These are phyloP conservation scores for Elaphurus davidianus DNA, from an alignment of 2,113 vertebrate species.

Conservation along the genomic window DNA sequence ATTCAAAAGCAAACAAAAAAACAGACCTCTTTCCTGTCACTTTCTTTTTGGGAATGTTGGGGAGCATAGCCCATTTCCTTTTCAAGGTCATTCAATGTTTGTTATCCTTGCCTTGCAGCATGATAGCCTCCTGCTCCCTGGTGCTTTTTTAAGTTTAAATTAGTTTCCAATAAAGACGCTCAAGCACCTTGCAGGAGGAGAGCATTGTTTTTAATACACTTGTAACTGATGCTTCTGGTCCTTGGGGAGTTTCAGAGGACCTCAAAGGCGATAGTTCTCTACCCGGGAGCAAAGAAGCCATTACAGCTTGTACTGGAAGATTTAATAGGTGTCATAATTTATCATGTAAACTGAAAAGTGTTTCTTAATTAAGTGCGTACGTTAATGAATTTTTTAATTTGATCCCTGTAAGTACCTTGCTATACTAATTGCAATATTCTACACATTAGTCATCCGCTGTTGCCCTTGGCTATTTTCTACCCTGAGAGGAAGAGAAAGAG, in stretches of 20 bases:
- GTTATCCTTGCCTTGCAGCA: constrained; percentile 5
- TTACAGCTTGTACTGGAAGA: constrained; percentile 95
- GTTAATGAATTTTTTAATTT: constrained; percentile 99
- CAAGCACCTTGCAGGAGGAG: constrained; percentile 46
- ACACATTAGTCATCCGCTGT: constrained; percentile 99
- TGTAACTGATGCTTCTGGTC: constrained; percentile 82
- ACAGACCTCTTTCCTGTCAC: background rate
- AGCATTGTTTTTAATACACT: constrained; percentile 85
- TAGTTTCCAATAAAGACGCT: constrained; percentile 69
- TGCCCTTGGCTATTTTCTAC: constrained; percentile 99
- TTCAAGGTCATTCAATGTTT: constrained; percentile 79
- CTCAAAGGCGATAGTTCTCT: constrained; percentile 91
- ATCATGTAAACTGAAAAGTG: constrained; percentile 99
- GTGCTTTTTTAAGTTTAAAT: constrained; percentile 73
- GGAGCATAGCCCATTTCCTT: background rate
- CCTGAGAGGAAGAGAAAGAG: constrained; percentile 85
- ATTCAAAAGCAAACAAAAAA: background rate
- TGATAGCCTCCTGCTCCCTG: constrained; percentile 29
- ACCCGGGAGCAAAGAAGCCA: constrained; percentile 94
- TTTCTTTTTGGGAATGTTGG: background rate
- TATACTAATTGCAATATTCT: constrained; percentile 99
- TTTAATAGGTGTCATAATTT: constrained; percentile 99
- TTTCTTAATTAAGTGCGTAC: constrained; percentile 99
- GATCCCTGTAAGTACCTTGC: constrained; percentile 99
- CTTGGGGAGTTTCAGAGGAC: constrained; percentile 87